Evolutionary conservation across 64 coral and sea anemone genomes (phyloP).

Genomic region (Pocillopora verrucosa): DNA sequence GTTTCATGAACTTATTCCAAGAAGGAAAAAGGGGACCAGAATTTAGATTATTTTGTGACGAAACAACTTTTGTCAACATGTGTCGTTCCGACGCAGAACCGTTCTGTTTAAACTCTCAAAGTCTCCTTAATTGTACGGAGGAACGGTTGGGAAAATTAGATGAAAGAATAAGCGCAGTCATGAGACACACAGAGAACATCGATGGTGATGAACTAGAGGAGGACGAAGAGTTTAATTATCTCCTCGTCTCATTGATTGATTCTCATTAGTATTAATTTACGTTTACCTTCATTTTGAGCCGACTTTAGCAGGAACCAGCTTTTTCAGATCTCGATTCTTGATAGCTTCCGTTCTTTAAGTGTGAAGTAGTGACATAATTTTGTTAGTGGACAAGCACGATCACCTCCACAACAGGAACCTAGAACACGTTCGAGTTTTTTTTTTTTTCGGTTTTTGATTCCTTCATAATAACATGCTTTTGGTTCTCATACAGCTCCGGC

Average conservation of each 20-base stretch:
- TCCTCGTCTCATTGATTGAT: not conserved
- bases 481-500: no score
- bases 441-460: no score
- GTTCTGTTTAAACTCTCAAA: not conserved
- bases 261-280: no score
- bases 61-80: slow-evolving; percentile 9
- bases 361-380: no score
- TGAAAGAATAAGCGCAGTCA: not conserved
- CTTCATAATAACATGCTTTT: no score
- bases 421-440: no score
- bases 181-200: not conserved
- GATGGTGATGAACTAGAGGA: not conserved
- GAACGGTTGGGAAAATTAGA: not conserved
- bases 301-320: no score
- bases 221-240: not conserved
- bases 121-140: not conserved
- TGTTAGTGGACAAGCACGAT: no score
- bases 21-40: not conserved
- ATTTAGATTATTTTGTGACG: slow-evolving; percentile 2
- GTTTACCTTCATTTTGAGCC: no score
- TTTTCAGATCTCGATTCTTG: no score
- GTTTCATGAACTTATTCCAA: not conserved
- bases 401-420: no score
- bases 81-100: not conserved
- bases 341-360: no score